phyloP scores from a whole-genome alignment of 2,888 invertebrate genomes.

The Zygothrica quintamaculata region DNA sequence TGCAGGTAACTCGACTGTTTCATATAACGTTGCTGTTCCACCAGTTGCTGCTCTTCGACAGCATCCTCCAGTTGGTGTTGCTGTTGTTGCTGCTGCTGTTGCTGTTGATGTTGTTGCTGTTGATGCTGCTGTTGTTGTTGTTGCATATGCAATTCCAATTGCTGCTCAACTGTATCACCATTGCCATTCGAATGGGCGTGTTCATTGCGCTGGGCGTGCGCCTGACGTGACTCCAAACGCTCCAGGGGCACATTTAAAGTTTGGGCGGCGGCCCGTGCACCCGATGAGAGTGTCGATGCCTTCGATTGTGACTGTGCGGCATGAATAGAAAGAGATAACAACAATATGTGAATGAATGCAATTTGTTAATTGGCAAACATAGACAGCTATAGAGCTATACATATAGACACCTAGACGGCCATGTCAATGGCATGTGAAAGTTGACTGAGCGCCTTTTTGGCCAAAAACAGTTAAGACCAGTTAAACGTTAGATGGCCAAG shows the following conservation, averaged over 20 bases:
- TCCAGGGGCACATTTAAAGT: constrained; percentile 84
- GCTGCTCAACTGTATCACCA: constrained; percentile 31
- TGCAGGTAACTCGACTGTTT: constrained; percentile 83
- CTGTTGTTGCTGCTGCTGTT: constrained; percentile 59
- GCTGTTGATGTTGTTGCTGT: constrained; percentile 75
- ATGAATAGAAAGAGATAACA: constrained; percentile 1
- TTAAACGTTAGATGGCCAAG: constrained; percentile 17
- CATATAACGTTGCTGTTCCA: constrained; percentile 73
- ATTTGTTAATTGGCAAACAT: constrained; percentile 57
- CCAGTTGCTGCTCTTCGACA: constrained; percentile 58
- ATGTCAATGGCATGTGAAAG: constrained; percentile 74
- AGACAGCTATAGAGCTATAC: not conserved
- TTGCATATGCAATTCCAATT: constrained; percentile 52
- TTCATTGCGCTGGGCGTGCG: constrained; percentile 55
- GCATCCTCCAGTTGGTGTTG: constrained; percentile 61
- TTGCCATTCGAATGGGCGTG: constrained; percentile 54
- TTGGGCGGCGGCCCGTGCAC: constrained; percentile 84
- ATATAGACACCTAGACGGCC: constrained; percentile 17
- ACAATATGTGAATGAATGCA: constrained; percentile 34
- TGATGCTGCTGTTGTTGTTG: constrained; percentile 54
- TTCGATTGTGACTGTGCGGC: constrained; percentile 84
- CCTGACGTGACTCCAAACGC: constrained; percentile 83
- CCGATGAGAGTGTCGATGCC: constrained; percentile 84
- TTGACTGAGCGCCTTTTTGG: constrained; percentile 65
- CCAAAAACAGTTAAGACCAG: constrained; percentile 31